Evolutionary conservation across 30 jellyfish, hydroid and myxozoan genomes (phyloP).

Genomic region (Clytia hemisphaerica): DNA sequence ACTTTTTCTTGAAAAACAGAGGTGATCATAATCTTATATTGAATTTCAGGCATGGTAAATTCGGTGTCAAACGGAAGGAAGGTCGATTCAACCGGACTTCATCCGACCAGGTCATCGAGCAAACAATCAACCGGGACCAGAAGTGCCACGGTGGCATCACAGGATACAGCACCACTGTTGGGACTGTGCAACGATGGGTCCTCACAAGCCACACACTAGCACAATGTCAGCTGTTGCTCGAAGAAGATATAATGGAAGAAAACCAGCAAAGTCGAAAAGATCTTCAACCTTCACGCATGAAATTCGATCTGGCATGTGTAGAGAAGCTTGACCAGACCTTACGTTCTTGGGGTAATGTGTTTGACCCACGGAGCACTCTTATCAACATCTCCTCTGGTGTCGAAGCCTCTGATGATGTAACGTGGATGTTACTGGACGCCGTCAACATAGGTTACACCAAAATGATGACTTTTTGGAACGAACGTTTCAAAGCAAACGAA

Average conservation of each 20-base stretch:
- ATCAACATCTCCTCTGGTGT: conserved; percentile 34
- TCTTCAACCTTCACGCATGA: conserved; percentile 16
- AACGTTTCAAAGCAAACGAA: conserved; percentile 6
- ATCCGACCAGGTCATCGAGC: conserved; percentile 43
- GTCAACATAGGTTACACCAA: conserved; percentile 6
- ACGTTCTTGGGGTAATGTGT: conserved; percentile 29
- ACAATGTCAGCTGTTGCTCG: conserved; percentile 10
- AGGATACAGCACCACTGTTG: conserved; percentile 33
- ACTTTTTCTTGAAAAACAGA: no score
- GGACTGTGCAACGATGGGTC: conserved; percentile 55
- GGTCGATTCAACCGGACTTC: conserved; percentile 24
- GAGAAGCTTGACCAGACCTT: conserved; percentile 7
- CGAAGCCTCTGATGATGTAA: conserved; percentile 20
- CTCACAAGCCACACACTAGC: conserved; percentile 44
- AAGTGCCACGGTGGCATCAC: conserved; percentile 47
- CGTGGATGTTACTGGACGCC: conserved; percentile 10
- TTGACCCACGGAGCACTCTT: conserved; percentile 15
- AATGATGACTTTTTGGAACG: not conserved
- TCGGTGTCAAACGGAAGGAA: not conserved
- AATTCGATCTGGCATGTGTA: conserved; percentile 20
- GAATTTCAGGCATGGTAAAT: conserved; percentile 22
- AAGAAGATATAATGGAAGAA: not conserved
- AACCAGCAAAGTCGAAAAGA: conserved; percentile 10
- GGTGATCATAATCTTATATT: no score
- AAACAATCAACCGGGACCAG: conserved; percentile 33